Conservation (phyloP, 1,140 invertebrate species). For the Hyles euphorbiae region DNA sequence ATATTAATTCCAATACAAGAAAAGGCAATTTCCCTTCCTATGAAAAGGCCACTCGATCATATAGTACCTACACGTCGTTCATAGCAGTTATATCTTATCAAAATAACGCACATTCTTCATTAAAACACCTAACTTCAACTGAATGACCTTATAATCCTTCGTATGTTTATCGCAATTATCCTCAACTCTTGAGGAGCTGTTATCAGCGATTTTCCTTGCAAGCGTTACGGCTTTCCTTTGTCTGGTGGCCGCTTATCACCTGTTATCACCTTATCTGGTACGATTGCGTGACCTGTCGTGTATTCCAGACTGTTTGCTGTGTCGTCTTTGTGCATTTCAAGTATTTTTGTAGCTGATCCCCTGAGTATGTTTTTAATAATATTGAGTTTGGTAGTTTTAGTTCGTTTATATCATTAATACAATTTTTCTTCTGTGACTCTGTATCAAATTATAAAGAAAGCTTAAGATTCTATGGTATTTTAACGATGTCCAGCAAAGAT, state of each 20-base stretch:
- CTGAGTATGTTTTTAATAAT: background rate
- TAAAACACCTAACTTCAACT: background rate
- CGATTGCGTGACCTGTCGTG: constrained; percentile 51
- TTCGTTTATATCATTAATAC: background rate
- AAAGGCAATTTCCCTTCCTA: too few species aligned
- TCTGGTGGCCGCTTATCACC: constrained; percentile 23
- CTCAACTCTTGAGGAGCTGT: constrained; percentile 6
- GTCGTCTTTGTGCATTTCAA: background rate
- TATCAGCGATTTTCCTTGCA: constrained; percentile 45
- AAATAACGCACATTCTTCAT: too few species aligned
- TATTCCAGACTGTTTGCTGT: background rate
- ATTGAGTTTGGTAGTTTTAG: background rate
- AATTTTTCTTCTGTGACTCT: background rate
- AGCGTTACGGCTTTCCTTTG: constrained; percentile 46
- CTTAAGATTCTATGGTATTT: too few species aligned
- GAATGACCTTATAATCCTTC: constrained; percentile 3
- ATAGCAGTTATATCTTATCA: too few species aligned
- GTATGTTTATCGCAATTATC: background rate
- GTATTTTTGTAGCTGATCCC: background rate
- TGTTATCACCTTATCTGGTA: constrained; percentile 33
- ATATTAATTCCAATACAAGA: too few species aligned
- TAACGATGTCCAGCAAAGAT: too few species aligned
- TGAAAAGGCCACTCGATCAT: too few species aligned
- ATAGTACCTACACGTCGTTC: too few species aligned
- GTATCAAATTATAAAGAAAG: too few species aligned